These are phyloP conservation scores for Ips nitidus DNA, from an alignment of 1,140 invertebrate genomes.

Conservation along the genomic window DNA sequence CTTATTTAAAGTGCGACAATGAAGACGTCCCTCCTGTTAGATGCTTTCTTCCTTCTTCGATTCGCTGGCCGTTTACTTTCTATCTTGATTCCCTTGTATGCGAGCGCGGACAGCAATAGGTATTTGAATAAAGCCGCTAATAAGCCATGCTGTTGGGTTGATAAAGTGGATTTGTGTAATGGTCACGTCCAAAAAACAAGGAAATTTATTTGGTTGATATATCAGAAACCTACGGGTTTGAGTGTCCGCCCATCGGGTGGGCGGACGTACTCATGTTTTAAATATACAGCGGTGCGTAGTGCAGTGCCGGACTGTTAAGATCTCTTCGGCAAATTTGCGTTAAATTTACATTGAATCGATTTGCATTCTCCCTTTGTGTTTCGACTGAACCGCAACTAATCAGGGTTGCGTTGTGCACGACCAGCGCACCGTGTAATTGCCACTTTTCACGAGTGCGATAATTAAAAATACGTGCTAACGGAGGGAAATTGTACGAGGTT, in stretches of 20 bases:
- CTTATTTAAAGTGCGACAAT: slow-evolving; percentile 1
- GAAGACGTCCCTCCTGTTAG: not conserved
- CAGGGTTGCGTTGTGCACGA: not conserved
- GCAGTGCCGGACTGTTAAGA: not conserved
- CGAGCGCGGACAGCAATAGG: not conserved
- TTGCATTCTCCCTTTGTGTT: not conserved
- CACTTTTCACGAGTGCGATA: not conserved
- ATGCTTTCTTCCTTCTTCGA: not conserved
- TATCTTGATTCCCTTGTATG: not conserved
- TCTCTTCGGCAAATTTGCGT: not conserved
- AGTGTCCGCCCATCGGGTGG: not conserved
- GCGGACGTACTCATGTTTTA: not conserved
- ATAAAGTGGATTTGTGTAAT: slow-evolving; percentile 3
- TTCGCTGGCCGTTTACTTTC: too few relatives aligned
- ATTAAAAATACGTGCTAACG: not conserved
- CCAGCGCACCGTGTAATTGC: not conserved
- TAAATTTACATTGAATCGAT: not conserved
- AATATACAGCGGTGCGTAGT: not conserved
- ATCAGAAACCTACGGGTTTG: not conserved
- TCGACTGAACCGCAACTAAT: not conserved
- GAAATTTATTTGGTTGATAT: slow-evolving; percentile 10
- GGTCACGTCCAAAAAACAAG: slow-evolving; percentile 8
- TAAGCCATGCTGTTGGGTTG: not conserved
- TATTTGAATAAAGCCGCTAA: not conserved
- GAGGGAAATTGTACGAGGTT: not conserved